Evolutionary conservation across 2,888 invertebrate species (phyloP).

Genomic region (Micropterix aruncella): DNA sequence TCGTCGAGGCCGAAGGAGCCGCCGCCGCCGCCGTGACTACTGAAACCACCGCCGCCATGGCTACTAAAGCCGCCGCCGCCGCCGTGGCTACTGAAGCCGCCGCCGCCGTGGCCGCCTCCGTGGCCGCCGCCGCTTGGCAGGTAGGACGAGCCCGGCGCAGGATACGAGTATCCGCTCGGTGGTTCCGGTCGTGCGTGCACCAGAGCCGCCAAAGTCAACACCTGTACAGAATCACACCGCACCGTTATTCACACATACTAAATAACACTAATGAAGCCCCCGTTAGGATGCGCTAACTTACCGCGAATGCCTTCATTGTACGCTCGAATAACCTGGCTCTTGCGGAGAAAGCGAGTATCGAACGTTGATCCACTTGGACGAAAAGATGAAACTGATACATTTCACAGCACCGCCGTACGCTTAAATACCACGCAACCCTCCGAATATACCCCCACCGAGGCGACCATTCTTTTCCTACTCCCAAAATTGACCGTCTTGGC

Average conservation of each 20-base stretch:
- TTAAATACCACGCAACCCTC: slow-evolving; percentile 33
- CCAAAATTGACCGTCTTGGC: too few relatives aligned
- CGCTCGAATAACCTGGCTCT: slow-evolving; percentile 10
- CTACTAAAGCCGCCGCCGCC: slow-evolving; percentile 19
- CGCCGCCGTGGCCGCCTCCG: slow-evolving; percentile 13
- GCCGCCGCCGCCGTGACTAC: slow-evolving; percentile 8
- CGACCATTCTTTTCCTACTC: not conserved
- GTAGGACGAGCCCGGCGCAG: slow-evolving; percentile 23
- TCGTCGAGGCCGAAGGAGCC: slow-evolving; percentile 15
- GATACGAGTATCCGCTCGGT: slow-evolving; percentile 36
- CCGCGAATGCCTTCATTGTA: slow-evolving; percentile 37
- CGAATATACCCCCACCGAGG: not conserved
- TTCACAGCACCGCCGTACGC: slow-evolving; percentile 34
- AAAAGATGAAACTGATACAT: slow-evolving; percentile 28
- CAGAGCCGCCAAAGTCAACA: slow-evolving; percentile 34
- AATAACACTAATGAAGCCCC: slow-evolving; percentile 6
- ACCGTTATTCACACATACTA: slow-evolving; percentile 5
- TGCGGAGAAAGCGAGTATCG: slow-evolving; percentile 2
- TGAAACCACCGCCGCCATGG: slow-evolving; percentile 14
- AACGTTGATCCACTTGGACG: not conserved
- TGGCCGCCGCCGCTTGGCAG: slow-evolving; percentile 18
- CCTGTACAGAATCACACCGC: slow-evolving; percentile 20
- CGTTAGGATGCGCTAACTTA: slow-evolving; percentile 19
- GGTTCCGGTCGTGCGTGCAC: slow-evolving; percentile 35
- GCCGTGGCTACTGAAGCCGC: slow-evolving; percentile 15